These are phyloP conservation scores for Ifrita kowaldi DNA, from an alignment of 2,113 vertebrate genomes.

Conservation along the genomic window DNA sequence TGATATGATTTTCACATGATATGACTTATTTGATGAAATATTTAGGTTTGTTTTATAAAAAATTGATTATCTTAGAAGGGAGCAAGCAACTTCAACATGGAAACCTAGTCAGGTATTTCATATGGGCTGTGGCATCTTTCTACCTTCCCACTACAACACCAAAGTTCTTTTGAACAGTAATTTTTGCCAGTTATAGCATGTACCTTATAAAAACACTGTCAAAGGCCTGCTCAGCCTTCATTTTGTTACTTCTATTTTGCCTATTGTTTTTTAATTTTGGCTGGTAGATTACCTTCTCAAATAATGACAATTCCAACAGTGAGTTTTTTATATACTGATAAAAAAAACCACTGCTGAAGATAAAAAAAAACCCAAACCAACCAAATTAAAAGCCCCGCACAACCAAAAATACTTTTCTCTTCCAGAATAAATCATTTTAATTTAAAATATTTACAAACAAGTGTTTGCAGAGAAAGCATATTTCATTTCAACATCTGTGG, in stretches of 20 bases:
- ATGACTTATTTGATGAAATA: neutral
- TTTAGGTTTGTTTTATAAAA: neutral
- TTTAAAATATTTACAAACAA: neutral
- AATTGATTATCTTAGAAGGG: accelerated
- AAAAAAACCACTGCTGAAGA: neutral
- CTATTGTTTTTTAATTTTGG: neutral
- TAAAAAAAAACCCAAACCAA: neutral
- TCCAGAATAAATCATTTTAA: neutral
- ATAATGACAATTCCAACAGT: neutral
- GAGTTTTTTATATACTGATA: neutral
- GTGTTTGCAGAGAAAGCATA: neutral
- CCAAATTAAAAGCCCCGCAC: no score
- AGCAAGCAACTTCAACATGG: neutral
- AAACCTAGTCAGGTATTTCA: neutral
- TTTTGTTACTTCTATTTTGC: neutral
- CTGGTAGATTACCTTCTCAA: neutral
- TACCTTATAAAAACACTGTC: neutral
- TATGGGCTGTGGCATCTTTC: neutral
- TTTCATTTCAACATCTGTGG: neutral
- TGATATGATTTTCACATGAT: neutral
- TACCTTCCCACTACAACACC: neutral
- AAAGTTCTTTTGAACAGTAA: neutral
- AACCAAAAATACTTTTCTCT: neutral
- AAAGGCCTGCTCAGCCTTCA: neutral
- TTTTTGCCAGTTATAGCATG: neutral